A percentile compares a stretch with the other conserved stretches of the same genome.
Evolutionary conservation across 1,140 invertebrate genomes (phyloP).

Genomic region (Geopemphigus sp.): DNA sequence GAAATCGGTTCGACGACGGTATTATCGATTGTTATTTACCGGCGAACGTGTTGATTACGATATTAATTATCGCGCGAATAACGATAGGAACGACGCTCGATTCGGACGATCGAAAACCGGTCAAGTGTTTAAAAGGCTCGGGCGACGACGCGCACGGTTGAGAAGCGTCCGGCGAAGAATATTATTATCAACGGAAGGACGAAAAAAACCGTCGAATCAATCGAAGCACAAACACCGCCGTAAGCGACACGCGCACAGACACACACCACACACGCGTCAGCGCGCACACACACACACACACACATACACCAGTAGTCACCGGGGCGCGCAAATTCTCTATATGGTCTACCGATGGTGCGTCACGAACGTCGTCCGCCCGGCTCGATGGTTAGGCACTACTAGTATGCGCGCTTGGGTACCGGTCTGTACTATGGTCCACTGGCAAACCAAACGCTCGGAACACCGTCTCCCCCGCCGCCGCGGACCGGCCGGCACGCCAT

Average conservation of each 20-base stretch:
- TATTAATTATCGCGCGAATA: too few species aligned
- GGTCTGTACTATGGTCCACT: conserved; percentile 43
- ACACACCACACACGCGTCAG: not conserved
- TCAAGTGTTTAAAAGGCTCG: not conserved
- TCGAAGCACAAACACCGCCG: conserved; percentile 18
- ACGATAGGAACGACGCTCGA: not conserved
- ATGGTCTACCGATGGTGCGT: conserved; percentile 46
- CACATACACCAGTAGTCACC: not conserved
- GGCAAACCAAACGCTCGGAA: conserved; percentile 49
- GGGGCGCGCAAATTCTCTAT: conserved; percentile 33
- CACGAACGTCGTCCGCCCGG: conserved; percentile 44
- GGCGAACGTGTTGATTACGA: too few species aligned
- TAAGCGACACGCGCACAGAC: not conserved
- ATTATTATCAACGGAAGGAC: too few species aligned
- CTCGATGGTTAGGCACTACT: conserved; percentile 19
- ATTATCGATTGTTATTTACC: too few species aligned
- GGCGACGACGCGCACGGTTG: conserved; percentile 10
- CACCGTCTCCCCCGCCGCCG: conserved; percentile 41
- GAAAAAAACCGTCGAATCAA: not conserved
- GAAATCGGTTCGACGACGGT: too few species aligned
- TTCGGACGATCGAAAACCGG: not conserved
- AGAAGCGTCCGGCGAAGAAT: not conserved
- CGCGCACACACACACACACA: not conserved
- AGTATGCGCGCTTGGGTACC: conserved; percentile 8
- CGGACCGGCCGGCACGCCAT: conserved; percentile 17